Base-by-base conservation (phyloP, 1,140 invertebrate genomes). In the Maniola jurtina region DNA sequence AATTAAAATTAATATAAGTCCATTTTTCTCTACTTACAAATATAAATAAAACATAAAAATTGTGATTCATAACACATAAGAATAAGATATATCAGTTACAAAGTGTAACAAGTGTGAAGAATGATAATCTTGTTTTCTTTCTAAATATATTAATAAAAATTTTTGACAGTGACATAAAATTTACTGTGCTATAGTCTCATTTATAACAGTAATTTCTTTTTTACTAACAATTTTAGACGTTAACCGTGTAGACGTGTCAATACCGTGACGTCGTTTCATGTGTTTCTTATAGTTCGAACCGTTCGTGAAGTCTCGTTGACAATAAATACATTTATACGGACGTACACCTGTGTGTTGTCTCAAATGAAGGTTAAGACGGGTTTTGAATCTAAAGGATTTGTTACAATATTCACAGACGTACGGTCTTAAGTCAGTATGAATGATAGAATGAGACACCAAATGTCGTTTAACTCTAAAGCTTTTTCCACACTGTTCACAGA, bases 381-480 rank as follows among this genome's bases (percentile, higher is more conserved):
- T 94, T 79, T 95, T 95, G 76, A 95, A 95, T 50, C 94, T 90
- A 75, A 96, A 96, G 61, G 91, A 86, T 87, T 95, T 95, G 5
- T 94, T 93, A 79, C 95, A 96, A 79, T 93, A 95, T 81, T 95
- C 93, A 79, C 95, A 96, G 16, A 92, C 92, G 68, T 93, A 95
- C 0, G 97, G 97, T 93, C 97, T 97, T 62, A 96, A 95, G 36
- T 96, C 96, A 3, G 97, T 98, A 78, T 98, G 97, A 13, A 95
- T 94, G 63, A 89, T 90, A 2, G 85, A 86, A 61, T 90, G 88
- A 0, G 86, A 89, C 72, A 89, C 88, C 6, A 90, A 71, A 60
- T 87, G 86, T 10, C 86, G 67, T 80, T 90, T 89, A 91, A 94
- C 77, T 66, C 94, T 80, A 75, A 96, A 97, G 72, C 94, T 93